Percentiles rank a stretch among this genome's conserved stretches.
Conservation (phyloP, 1,140 invertebrate species). For the Brachionus plicatilis region DNA sequence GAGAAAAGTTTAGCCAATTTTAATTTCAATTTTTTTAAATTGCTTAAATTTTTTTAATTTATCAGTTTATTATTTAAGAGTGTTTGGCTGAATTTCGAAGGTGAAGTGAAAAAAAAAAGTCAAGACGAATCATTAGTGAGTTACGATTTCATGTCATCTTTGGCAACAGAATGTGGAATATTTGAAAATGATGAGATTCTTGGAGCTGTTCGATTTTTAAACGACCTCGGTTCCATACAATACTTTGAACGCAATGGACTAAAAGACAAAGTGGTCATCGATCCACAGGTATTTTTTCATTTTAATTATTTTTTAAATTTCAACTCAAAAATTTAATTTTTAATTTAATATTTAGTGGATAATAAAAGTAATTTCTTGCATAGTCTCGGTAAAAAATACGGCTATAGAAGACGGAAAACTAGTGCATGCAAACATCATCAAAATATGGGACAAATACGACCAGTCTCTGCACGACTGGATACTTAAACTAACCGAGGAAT, state of each 20-base stretch:
- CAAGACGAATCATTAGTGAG: neutral
- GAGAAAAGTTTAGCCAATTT: too few relatives aligned
- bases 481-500: conserved; percentile 52
- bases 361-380: conserved; percentile 55
- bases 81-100: conserved; percentile 50
- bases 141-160: neutral
- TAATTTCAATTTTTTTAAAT: too few relatives aligned
- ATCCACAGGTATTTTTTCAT: conserved; percentile 45
- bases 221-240: conserved; percentile 53
- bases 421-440: conserved; percentile 45
- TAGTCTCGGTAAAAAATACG: conserved; percentile 53
- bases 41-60: too few relatives aligned
- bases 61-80: too few relatives aligned
- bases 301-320: too few relatives aligned
- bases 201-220: conserved; percentile 51
- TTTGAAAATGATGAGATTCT: conserved; percentile 43
- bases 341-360: conserved; percentile 46
- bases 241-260: conserved; percentile 53
- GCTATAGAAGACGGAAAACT: conserved; percentile 51
- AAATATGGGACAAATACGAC: conserved; percentile 46
- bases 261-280: conserved; percentile 49
- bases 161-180: conserved; percentile 34
- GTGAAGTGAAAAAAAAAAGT: conserved; percentile 20
- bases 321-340: neutral
- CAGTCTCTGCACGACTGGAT: conserved; percentile 52